Percentiles rank a stretch among this genome's conserved stretches.
Evolutionary conservation across 2,113 vertebrate genomes (phyloP).

Genomic region (Anser brachyrhynchus): DNA sequence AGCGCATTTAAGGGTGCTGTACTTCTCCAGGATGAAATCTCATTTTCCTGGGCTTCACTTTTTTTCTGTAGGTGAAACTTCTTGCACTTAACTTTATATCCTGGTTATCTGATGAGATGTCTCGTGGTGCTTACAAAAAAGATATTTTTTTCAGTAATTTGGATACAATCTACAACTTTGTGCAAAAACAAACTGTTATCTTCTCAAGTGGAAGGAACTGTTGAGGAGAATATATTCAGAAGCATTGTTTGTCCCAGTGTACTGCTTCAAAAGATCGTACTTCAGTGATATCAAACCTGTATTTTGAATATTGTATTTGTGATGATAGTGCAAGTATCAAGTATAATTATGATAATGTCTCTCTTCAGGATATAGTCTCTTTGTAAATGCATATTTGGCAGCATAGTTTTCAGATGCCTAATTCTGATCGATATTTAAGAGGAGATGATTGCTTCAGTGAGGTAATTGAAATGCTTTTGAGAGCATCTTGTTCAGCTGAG

Average conservation of each 20-base stretch:
- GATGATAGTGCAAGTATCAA: not conserved
- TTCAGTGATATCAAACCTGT: not conserved
- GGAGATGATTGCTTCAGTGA: not conserved
- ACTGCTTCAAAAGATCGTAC: not conserved
- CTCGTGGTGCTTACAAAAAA: not conserved
- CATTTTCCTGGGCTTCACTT: not conserved
- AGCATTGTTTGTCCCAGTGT: not conserved
- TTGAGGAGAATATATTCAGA: not conserved
- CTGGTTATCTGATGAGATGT: not conserved
- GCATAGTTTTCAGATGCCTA: not conserved
- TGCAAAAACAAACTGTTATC: not conserved
- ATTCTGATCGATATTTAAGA: conserved; percentile 27
- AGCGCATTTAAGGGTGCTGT: not conserved
- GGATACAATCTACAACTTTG: not conserved
- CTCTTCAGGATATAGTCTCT: not conserved
- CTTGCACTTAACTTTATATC: not conserved
- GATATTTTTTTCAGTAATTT: not conserved
- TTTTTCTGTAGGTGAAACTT: not conserved
- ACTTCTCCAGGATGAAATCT: not conserved
- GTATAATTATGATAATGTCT: not conserved
- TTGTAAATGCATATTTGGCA: conserved; percentile 21
- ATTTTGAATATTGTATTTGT: not conserved
- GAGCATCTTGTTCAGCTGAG: not conserved
- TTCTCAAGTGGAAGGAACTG: not conserved
- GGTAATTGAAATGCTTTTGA: not conserved